phyloP scores from a whole-genome alignment of 2,797 vertebrate genomes.

The Nyctalus aviator region DNA sequence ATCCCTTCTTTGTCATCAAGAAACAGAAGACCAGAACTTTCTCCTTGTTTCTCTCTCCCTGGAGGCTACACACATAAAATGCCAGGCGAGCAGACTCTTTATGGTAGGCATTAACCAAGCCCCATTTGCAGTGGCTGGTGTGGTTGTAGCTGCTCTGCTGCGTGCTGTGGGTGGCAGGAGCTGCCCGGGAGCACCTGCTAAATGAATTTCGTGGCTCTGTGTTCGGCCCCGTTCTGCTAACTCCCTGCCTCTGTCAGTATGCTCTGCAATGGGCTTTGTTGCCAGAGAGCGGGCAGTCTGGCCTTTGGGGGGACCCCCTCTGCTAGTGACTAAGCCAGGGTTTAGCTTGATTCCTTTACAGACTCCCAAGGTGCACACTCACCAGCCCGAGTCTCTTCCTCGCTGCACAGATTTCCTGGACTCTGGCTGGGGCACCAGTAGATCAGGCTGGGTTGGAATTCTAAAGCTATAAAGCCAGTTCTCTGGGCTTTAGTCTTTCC shows the following conservation, averaged over 20 bases:
- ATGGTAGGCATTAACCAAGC: background rate
- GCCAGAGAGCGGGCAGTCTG: background rate
- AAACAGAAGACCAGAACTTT: background rate
- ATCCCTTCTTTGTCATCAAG: slow-evolving; percentile 6
- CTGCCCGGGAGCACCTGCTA: background rate
- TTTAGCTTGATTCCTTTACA: slow-evolving; percentile 25
- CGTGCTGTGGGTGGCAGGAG: background rate
- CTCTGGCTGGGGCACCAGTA: background rate
- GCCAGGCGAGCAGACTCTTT: background rate
- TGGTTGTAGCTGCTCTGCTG: background rate
- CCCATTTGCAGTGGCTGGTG: background rate
- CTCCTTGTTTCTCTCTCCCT: background rate
- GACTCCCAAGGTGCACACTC: background rate
- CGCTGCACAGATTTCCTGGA: slow-evolving; percentile 15
- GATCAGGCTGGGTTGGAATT: slow-evolving; percentile 57
- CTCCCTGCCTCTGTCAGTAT: background rate
- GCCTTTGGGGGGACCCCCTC: background rate
- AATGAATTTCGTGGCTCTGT: background rate
- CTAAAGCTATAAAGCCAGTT: slow-evolving; percentile 68
- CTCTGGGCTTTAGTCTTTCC: background rate
- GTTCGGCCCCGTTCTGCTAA: background rate
- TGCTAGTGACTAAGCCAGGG: slow-evolving; percentile 37
- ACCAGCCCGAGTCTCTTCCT: slow-evolving; percentile 5
- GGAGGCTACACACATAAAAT: background rate
- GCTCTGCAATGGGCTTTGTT: background rate